Percentiles rank a stretch among this genome's conserved stretches.
Evolutionary conservation across 2,888 invertebrate species (phyloP).

Genomic region (Morpho achilles): DNA sequence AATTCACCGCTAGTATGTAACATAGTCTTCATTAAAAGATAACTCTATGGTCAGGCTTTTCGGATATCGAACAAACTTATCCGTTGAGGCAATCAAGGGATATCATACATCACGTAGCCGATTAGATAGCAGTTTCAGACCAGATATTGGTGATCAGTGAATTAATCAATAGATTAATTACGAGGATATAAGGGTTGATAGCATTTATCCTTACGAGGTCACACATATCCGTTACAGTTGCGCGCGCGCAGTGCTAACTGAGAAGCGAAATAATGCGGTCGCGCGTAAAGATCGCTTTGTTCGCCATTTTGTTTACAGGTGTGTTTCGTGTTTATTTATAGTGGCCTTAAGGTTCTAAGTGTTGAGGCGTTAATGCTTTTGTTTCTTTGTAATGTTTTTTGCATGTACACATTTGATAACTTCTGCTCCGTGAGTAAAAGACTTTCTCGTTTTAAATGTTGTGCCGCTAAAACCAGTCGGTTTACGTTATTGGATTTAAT

Average conservation of each 20-base stretch:
- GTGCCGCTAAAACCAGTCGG: constrained; percentile 12
- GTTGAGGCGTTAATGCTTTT: background rate
- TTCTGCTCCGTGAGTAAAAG: constrained; percentile 5
- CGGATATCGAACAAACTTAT: background rate
- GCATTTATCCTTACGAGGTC: constrained; percentile 11
- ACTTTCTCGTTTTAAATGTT: constrained; percentile 8
- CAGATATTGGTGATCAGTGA: constrained; percentile 19
- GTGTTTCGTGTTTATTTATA: constrained; percentile 15
- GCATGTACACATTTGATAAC: background rate
- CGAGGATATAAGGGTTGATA: constrained; percentile 28
- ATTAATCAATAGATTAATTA: constrained; percentile 25
- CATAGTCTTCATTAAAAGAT: constrained; percentile 1
- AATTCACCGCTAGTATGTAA: background rate
- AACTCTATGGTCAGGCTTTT: constrained; percentile 10
- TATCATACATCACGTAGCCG: constrained; percentile 9
- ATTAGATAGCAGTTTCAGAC: constrained; percentile 18
- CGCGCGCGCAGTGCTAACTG: constrained; percentile 25
- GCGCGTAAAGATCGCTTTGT: constrained; percentile 18
- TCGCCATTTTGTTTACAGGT: constrained; percentile 30
- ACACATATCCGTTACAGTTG: constrained; percentile 12
- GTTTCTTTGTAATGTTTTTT: background rate
- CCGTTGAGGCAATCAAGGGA: constrained; percentile 6
- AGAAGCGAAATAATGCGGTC: constrained; percentile 28
- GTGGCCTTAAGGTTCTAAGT: too few species aligned
- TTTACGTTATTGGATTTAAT: background rate